phyloP scores from a whole-genome alignment of 2,113 vertebrate species.

The Corythornis cristatus region DNA sequence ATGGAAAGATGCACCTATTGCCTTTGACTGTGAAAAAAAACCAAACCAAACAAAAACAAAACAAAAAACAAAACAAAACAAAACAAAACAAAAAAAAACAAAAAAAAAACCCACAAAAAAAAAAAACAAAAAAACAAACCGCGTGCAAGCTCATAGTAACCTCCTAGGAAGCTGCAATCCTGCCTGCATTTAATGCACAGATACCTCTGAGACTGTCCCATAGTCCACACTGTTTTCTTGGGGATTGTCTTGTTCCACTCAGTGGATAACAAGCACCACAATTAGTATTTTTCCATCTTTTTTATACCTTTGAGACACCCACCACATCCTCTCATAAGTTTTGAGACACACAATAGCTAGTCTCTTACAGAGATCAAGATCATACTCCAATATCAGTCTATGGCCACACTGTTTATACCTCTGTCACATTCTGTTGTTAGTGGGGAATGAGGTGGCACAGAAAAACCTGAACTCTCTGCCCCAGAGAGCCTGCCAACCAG shows the following conservation, averaged over 20 bases:
- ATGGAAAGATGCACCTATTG: neutral
- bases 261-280: no score
- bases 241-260: no score
- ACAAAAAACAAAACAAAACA: no score
- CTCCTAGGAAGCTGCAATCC: neutral
- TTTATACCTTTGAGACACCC: no score
- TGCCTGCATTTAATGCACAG: neutral
- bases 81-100: neutral
- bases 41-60: no score
- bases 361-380: no score
- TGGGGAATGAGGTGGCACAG: fast-evolving
- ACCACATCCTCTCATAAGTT: no score
- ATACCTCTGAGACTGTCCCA: fast-evolving
- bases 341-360: no score
- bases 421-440: neutral
- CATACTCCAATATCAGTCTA: neutral
- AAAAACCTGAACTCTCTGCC: neutral
- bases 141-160: neutral
- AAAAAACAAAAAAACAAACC: no score
- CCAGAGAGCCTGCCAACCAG: fast-evolving
- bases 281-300: no score
- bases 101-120: no score
- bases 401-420: neutral
- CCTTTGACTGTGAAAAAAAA: neutral
- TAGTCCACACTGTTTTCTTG: fast-evolving